Conservation (phyloP, 2,888 invertebrate species). For the Ochropacha duplaris region DNA sequence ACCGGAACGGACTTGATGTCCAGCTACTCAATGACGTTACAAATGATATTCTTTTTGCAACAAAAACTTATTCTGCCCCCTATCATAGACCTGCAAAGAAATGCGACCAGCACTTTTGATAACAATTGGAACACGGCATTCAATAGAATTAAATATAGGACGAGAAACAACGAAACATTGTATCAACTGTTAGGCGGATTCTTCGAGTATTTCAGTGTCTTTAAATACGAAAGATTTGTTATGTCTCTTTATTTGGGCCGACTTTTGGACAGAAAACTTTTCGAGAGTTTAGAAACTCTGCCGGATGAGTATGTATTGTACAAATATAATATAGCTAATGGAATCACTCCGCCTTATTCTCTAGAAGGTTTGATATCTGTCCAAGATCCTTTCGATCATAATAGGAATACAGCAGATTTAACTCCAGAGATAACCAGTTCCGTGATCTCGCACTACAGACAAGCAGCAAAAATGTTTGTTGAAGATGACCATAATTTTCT, state of each 20-base stretch:
- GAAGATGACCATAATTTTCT: background rate
- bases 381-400: constrained; percentile 36
- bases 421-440: background rate
- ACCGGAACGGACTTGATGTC: background rate
- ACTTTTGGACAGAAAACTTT: constrained; percentile 9
- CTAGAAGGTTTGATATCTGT: constrained; percentile 23
- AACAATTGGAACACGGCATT: constrained; percentile 2
- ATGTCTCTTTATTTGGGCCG: constrained; percentile 34
- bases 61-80: constrained; percentile 9
- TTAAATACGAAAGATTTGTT: constrained; percentile 19
- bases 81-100: background rate
- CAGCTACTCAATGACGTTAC: background rate
- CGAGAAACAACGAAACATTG: constrained; percentile 11
- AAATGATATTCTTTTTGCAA: constrained; percentile 13
- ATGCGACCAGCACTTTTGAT: background rate
- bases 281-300: background rate
- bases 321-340: constrained; percentile 15
- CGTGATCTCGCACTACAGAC: background rate
- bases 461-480: background rate
- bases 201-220: constrained; percentile 26
- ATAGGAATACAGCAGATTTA: constrained; percentile 24
- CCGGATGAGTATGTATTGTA: constrained; percentile 21
- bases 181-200: constrained; percentile 25
- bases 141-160: background rate
- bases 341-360: background rate